Base-by-base conservation (phyloP, 30 jellyfish, hydroid and myxozoan genomes). In the Aurelia aurita region DNA sequence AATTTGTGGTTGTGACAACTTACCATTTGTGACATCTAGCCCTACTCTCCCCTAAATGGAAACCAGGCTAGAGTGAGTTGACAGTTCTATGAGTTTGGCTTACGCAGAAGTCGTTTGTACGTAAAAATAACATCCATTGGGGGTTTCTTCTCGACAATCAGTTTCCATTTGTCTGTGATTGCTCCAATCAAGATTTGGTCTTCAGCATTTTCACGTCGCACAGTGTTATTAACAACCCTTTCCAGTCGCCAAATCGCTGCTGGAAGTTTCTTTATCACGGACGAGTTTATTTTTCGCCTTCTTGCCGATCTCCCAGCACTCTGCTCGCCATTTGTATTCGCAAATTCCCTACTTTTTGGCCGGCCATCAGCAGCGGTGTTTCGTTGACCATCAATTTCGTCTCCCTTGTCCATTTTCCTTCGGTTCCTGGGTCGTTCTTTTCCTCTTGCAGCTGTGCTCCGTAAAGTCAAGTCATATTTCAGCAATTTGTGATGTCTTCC, bases 121-220 rank as follows among this genome's bases (percentile, higher is more conserved):
- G 69, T 43, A 14, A 77, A 31, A 12, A 69, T 82, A 16, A 82
- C 59, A 23, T 61, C 25, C 71, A 82, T 44, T 0, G 79, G 77
- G 18, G 85, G 85, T 45, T 39, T 68, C 46, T 68, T 67, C 79
- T 43, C 63, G 0, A 82, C 91, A 54, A 51, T 39, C 58, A 26
- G 55, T 34, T 43, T 69, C 91, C 91, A 82, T 8, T 61, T 45
- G 23, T 69, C 79, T 16, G 79, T 49, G 15, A 82, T 51, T 9
- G 85, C 79, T 44, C 85, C 23, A 1, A 82, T 44, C 45, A 82
- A 47, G n/a, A 82, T 46, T 11, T 62, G 63, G 55, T 82, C 91
- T 35, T 69, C 85, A 3, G 45, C 39, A 55, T 82, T 25, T 46
- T 82, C 91, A 5, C 20, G n/a, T 19, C 22, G 46, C 16, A 82